A percentile compares a stretch with the other conserved stretches of the same genome.
Conservation (phyloP, 2,113 vertebrate genomes). For the Ammospiza caudacuta region DNA sequence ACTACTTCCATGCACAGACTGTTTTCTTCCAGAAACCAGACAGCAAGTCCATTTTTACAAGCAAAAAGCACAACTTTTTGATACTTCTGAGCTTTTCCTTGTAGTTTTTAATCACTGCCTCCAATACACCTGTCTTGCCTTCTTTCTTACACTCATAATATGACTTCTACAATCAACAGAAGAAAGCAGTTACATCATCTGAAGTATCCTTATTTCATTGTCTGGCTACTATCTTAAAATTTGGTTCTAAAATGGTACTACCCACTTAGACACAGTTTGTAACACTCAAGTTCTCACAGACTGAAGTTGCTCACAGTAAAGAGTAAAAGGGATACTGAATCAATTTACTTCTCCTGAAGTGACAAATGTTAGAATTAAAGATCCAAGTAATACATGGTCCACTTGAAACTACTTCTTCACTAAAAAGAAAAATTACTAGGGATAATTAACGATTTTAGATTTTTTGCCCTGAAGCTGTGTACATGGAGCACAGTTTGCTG, state of each 20-base stretch:
- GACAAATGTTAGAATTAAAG: neutral
- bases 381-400: neutral
- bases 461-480: neutral
- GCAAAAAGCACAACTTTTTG: neutral
- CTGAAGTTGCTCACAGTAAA: neutral
- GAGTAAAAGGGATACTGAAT: neutral
- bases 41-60: neutral
- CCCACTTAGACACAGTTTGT: fast-evolving
- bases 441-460: neutral
- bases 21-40: neutral
- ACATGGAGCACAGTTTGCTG: neutral
- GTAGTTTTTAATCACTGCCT: neutral
- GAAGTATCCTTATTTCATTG: neutral
- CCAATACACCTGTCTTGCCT: neutral
- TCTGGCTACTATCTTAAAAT: neutral
- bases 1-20: neutral
- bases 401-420: neutral
- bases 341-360: neutral
- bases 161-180: neutral
- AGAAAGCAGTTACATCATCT: neutral
- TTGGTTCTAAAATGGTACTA: neutral
- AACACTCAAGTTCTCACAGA: neutral
- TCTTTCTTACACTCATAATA: neutral
- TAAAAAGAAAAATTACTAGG: neutral
- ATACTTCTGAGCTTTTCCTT: neutral